A percentile compares a stretch with the other conserved stretches of the same genome.
These are phyloP conservation scores for Cariama cristata DNA, from an alignment of 2,113 vertebrate species.

Conservation along the genomic window DNA sequence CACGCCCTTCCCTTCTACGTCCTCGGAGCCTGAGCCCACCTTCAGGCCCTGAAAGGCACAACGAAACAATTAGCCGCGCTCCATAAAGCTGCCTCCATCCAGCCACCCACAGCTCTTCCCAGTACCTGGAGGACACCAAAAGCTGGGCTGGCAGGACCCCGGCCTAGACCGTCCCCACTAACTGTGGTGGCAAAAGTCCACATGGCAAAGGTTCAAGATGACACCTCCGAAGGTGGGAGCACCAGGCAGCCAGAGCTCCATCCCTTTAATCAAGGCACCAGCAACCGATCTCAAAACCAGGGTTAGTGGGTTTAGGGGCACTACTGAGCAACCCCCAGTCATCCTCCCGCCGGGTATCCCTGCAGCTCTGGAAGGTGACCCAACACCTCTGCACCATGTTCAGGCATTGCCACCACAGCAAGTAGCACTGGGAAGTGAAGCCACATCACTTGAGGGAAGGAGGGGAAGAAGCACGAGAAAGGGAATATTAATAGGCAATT, in stretches of 20 bases:
- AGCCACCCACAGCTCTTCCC: slow-evolving; percentile 17
- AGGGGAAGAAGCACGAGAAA: neutral
- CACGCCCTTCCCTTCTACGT: neutral
- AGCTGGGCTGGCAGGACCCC: neutral
- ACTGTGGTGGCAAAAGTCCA: neutral
- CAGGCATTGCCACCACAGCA: neutral
- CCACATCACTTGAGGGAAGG: neutral
- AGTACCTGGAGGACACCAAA: slow-evolving; percentile 35
- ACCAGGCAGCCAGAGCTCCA: neutral
- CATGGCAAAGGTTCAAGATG: neutral
- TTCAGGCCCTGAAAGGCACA: slow-evolving; percentile 44
- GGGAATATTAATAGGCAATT: neutral
- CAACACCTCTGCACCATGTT: neutral
- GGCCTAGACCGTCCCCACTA: neutral
- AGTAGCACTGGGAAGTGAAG: neutral
- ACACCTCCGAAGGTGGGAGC: neutral
- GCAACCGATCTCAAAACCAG: neutral
- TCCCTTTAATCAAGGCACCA: neutral
- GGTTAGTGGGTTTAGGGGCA: neutral
- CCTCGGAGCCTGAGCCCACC: neutral
- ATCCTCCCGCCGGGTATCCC: fast-evolving
- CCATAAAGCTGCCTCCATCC: slow-evolving; percentile 20
- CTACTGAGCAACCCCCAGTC: fast-evolving
- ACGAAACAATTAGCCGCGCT: slow-evolving; percentile 46
- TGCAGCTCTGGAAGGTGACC: neutral